A percentile compares a stretch with the other conserved stretches of the same genome.
Evolutionary conservation across 2,113 vertebrate species (phyloP).

Genomic region (Rhipidura dahli): DNA sequence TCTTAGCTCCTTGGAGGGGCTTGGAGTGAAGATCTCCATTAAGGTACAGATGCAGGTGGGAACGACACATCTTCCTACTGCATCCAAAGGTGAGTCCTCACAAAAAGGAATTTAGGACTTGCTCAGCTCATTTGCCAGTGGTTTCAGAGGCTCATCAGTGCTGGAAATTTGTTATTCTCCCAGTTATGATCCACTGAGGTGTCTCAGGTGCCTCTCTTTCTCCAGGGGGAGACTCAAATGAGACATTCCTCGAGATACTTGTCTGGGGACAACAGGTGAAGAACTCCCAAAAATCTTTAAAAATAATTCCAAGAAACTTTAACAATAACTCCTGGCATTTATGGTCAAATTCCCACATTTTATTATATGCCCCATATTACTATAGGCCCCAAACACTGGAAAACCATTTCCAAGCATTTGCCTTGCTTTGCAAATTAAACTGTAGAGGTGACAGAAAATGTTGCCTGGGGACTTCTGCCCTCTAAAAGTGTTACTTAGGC

Average conservation of each 20-base stretch:
- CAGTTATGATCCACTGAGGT: background rate
- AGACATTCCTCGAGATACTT: accelerated
- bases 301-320: background rate
- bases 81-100: background rate
- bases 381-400: background rate
- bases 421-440: background rate
- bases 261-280: background rate
- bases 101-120: background rate
- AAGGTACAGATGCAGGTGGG: background rate
- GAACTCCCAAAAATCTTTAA: background rate
- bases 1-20: background rate
- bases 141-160: background rate
- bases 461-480: background rate
- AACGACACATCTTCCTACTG: background rate
- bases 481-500: background rate
- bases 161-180: background rate
- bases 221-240: background rate
- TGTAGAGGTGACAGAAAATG: background rate
- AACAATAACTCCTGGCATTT: background rate
- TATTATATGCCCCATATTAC: background rate
- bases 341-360: background rate
- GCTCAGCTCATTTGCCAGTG: background rate
- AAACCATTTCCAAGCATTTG: background rate
- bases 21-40: background rate
- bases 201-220: background rate